Percentiles rank a stretch among this genome's conserved stretches.
Evolutionary conservation across 2,888 invertebrate genomes (phyloP).

Genomic region (Drosophila mayaguana): DNA sequence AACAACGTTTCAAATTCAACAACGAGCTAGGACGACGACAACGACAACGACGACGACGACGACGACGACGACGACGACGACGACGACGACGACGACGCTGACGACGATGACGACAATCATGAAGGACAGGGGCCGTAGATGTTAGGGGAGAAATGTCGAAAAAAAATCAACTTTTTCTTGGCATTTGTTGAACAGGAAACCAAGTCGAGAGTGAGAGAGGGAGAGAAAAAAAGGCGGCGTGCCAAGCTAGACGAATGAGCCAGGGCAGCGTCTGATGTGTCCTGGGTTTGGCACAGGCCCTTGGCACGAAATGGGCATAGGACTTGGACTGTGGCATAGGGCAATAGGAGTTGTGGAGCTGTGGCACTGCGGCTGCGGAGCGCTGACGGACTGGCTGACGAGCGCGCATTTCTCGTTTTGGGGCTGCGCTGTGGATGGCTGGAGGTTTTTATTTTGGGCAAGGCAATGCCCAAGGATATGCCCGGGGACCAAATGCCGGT

Average conservation of each 20-base stretch:
- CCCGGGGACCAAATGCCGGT: slow-evolving; percentile 57
- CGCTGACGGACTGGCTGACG: slow-evolving; percentile 60
- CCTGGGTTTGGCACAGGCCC: slow-evolving; percentile 53
- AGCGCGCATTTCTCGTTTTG: slow-evolving; percentile 72
- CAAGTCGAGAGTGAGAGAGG: slow-evolving; percentile 36
- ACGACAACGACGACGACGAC: slow-evolving; percentile 39
- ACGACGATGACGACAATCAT: slow-evolving; percentile 54
- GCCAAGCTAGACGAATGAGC: slow-evolving; percentile 72
- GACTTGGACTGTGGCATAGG: slow-evolving; percentile 18
- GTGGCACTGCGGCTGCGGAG: neutral
- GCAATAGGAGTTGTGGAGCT: neutral
- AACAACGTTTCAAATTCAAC: slow-evolving; percentile 69
- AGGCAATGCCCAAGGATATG: slow-evolving; percentile 75
- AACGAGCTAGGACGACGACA: slow-evolving; percentile 54
- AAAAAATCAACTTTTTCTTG: slow-evolving; percentile 73
- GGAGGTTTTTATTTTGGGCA: slow-evolving; percentile 76
- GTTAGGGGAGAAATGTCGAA: slow-evolving; percentile 39
- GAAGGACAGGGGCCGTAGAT: slow-evolving; percentile 37
- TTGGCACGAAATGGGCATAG: slow-evolving; percentile 49
- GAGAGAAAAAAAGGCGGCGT: slow-evolving; percentile 57
- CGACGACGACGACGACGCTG: slow-evolving; percentile 37
- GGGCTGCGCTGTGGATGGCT: slow-evolving; percentile 42
- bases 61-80: slow-evolving; percentile 51
- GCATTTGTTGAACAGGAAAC: slow-evolving; percentile 81
- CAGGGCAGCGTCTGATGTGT: slow-evolving; percentile 57